phyloP scores from a whole-genome alignment of 2,888 invertebrate species.

The Caenorhabditis sp. region DNA sequence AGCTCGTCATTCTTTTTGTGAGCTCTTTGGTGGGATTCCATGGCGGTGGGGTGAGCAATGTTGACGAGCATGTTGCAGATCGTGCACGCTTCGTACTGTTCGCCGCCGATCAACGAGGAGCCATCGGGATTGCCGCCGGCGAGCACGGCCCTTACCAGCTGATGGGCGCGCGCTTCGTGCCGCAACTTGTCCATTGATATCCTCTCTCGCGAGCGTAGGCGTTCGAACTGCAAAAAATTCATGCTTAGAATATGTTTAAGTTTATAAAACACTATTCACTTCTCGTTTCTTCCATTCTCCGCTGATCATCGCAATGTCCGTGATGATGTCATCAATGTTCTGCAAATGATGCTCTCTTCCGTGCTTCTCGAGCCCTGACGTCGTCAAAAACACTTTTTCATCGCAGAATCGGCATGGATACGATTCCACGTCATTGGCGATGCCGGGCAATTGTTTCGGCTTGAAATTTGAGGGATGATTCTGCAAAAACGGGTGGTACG shows the following conservation, averaged over 20 bases:
- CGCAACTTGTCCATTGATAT: slow-evolving; percentile 40
- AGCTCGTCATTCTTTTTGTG: slow-evolving; percentile 75
- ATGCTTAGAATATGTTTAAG: no score
- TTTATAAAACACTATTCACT: no score
- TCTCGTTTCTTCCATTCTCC: slow-evolving; percentile 69
- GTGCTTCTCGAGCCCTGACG: slow-evolving; percentile 69
- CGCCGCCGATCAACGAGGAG: slow-evolving; percentile 1
- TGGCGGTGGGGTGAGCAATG: slow-evolving; percentile 67
- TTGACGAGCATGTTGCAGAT: slow-evolving; percentile 72
- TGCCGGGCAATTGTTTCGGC: slow-evolving; percentile 55
- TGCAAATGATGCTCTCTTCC: slow-evolving; percentile 61
- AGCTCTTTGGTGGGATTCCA: slow-evolving; percentile 71
- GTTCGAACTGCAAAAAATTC: slow-evolving; percentile 42
- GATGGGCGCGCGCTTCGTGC: slow-evolving; percentile 45
- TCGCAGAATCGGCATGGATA: slow-evolving; percentile 72
- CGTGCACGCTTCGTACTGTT: slow-evolving; percentile 66
- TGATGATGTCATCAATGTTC: slow-evolving; percentile 52
- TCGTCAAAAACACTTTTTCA: slow-evolving; percentile 71
- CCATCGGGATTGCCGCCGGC: slow-evolving; percentile 6
- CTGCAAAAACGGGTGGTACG: not conserved
- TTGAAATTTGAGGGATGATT: slow-evolving; percentile 23
- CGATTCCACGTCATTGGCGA: slow-evolving; percentile 73
- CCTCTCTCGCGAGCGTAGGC: slow-evolving; percentile 39
- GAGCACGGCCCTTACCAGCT: slow-evolving; percentile 19
- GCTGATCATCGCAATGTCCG: slow-evolving; percentile 62